Evolutionary conservation across 2,113 vertebrate species (phyloP).

Genomic region (Xiphophorus couchianus): DNA sequence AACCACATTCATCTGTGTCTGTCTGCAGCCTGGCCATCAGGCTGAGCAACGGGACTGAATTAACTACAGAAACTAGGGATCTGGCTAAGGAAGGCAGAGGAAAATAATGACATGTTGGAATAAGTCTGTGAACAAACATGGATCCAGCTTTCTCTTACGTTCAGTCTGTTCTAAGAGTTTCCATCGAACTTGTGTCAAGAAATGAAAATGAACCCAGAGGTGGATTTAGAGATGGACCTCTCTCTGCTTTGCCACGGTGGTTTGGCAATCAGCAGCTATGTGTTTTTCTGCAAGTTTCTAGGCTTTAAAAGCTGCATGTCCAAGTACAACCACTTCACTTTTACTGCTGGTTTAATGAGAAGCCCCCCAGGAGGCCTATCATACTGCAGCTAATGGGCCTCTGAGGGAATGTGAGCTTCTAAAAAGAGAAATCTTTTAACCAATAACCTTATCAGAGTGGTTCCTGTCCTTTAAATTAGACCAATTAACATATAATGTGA

Average conservation of each 20-base stretch:
- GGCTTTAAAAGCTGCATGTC: slow-evolving; percentile 23
- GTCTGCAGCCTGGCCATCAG: slow-evolving; percentile 31
- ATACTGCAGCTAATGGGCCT: slow-evolving; percentile 60
- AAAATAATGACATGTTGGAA: slow-evolving; percentile 25
- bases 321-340: slow-evolving; percentile 24
- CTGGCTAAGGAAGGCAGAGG: slow-evolving; percentile 24
- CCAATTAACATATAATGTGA: slow-evolving; percentile 12
- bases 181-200: slow-evolving; percentile 4
- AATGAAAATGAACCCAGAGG: slow-evolving; percentile 20
- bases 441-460: slow-evolving; percentile 22
- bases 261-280: slow-evolving; percentile 2
- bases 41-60: slow-evolving; percentile 27
- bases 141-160: slow-evolving; percentile 20
- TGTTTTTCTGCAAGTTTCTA: slow-evolving; percentile 25
- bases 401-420: slow-evolving; percentile 54
- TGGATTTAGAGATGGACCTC: background rate
- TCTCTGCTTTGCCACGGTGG: slow-evolving; percentile 6
- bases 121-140: background rate
- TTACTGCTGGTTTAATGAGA: slow-evolving; percentile 34
- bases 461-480: slow-evolving; percentile 19
- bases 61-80: background rate
- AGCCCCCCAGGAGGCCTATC: slow-evolving; percentile 36
- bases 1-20: slow-evolving; percentile 22
- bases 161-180: slow-evolving; percentile 20
- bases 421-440: slow-evolving; percentile 26